Conservation (phyloP, 30 jellyfish, hydroid and myxozoan species). For the Pelagia noctiluca region DNA sequence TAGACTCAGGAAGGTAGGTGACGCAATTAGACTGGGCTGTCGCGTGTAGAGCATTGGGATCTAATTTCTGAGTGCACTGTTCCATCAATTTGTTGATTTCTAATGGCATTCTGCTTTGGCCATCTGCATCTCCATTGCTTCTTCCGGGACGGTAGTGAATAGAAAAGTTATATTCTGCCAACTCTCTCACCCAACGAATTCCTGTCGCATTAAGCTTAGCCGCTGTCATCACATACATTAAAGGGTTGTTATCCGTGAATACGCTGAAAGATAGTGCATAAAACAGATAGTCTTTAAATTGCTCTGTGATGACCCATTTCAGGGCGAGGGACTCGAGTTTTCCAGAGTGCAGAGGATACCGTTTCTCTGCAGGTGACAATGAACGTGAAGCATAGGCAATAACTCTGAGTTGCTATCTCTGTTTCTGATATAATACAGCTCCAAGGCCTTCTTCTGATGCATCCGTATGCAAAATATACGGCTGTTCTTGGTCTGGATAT, state of each 20-base stretch:
- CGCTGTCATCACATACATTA: conserved; percentile 8
- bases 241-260: conserved; percentile 48
- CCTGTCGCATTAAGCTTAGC: conserved; percentile 41
- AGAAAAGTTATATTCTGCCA: conserved; percentile 39
- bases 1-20: conserved; percentile 19
- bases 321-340: conserved; percentile 53
- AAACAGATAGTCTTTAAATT: conserved; percentile 28
- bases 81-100: conserved; percentile 7
- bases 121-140: conserved; percentile 38
- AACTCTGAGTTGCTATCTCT: conserved; percentile 8
- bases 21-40: neutral
- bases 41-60: conserved; percentile 17
- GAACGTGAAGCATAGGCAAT: conserved; percentile 50
- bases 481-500: conserved; percentile 30
- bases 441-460: conserved; percentile 29
- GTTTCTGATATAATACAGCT: conserved; percentile 18
- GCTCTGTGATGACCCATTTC: conserved; percentile 54
- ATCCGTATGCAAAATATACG: neutral
- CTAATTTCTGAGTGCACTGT: conserved; percentile 8
- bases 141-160: conserved; percentile 51
- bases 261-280: conserved; percentile 41
- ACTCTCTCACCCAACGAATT: conserved; percentile 21
- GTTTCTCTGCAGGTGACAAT: conserved; percentile 45
- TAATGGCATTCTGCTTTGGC: conserved; percentile 35
- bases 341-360: conserved; percentile 37